A percentile compares a stretch with the other conserved stretches of the same genome.
phyloP scores from a whole-genome alignment of 2,113 vertebrate genomes.

The Hirundichthys speculiger region DNA sequence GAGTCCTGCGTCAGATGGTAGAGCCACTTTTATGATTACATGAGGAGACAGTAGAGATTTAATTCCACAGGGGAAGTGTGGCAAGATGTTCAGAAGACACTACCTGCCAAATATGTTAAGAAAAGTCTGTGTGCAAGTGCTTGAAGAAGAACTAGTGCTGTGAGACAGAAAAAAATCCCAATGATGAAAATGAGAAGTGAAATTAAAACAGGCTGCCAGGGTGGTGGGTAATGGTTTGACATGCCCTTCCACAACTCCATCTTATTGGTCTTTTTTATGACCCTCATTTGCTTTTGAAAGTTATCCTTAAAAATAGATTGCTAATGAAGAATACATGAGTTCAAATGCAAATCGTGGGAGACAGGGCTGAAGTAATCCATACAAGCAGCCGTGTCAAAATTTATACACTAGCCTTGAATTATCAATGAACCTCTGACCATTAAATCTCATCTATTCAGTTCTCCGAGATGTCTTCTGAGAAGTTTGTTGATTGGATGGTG shows the following conservation, averaged over 20 bases:
- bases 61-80: constrained; percentile 17
- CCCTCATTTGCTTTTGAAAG: constrained; percentile 12
- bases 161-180: not conserved
- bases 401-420: constrained; percentile 36
- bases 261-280: not conserved
- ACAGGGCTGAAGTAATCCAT: constrained; percentile 29
- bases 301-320: constrained; percentile 49
- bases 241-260: not conserved
- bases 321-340: constrained; percentile 61
- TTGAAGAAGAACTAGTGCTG: not conserved
- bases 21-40: constrained; percentile 5
- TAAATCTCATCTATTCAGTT: constrained; percentile 12
- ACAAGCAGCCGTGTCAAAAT: constrained; percentile 37
- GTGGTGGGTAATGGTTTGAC: not conserved
- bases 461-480: not conserved
- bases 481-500: not conserved
- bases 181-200: not conserved
- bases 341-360: constrained; percentile 48
- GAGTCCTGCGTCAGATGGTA: constrained; percentile 8
- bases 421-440: constrained; percentile 39
- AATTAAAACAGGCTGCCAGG: not conserved
- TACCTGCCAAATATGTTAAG: not conserved
- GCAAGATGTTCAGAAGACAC: not conserved
- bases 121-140: constrained; percentile 7
- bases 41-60: constrained; percentile 6